Base-by-base conservation (phyloP, 2,888 invertebrate genomes). In the Patella caerulea region DNA sequence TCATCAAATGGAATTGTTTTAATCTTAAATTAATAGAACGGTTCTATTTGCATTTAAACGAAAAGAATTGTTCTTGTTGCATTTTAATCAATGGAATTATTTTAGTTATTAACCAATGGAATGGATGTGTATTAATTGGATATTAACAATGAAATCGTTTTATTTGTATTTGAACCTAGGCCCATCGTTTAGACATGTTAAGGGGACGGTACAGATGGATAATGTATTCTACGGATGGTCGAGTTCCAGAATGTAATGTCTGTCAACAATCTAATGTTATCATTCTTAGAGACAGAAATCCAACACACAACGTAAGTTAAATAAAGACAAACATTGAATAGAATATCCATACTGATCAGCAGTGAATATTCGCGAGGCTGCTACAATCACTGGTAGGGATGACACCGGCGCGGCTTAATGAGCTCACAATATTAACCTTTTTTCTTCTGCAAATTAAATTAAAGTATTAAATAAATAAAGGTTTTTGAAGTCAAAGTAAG, bases 151-250 rank as follows among this genome's bases (percentile, higher is more conserved):
- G 9, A 45, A 45, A 45, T 7, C 15, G 19, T 19, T 53, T 0
- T 53, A 54, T 7, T 74, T 24, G 14, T 70, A 53, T n/a, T 74
- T 19, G 17, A 73, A 12, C 71, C n/a, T 77, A 83, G 83, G 78
- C 78, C 5, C 73, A 76, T 7, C 59, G 53, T 45, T 56, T 83
- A 17, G 76, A 81, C 59, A 78, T 83, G 74, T 73, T 80, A 69
- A 53, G 72, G 4, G 80, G 79, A 11, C 54, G 83, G 5, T 83
- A 82, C 69, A 72, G 81, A 17, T 83, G 83, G 83, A 69, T 83
- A 24, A 29, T 82, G 55, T 76, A 79, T 19, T 71, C 83, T 3
- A 83, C 81, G 0, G 81, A 82, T 34, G 69, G 71, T 15, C 45
- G 34, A 14, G 15, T 76, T 4, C 78, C 74, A 14, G n/a, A 45